phyloP scores from a whole-genome alignment of 2,113 vertebrate species.

The Alosa alosa region DNA sequence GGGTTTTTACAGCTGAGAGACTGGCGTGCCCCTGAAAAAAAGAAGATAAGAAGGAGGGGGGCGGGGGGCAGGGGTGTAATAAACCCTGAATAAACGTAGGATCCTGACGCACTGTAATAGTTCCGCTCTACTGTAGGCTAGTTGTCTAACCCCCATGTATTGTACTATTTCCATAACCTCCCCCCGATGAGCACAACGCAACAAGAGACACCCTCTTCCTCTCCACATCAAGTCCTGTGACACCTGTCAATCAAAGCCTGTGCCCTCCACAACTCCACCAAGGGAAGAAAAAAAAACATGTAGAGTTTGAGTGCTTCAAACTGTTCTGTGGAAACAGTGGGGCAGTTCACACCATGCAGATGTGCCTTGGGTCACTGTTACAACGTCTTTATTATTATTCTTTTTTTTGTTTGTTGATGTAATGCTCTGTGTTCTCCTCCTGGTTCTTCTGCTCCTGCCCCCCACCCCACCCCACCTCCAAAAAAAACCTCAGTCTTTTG shows the following conservation, averaged over 20 bases:
- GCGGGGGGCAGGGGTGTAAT: background rate
- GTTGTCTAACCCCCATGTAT: background rate
- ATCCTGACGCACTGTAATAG: background rate
- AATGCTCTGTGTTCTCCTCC: slow-evolving; percentile 29
- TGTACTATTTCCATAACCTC: background rate
- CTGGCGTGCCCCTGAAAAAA: background rate
- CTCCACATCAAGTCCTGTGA: background rate
- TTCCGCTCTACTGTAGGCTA: background rate
- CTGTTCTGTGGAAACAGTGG: slow-evolving; percentile 56
- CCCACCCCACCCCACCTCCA: background rate
- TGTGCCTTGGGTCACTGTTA: slow-evolving; percentile 73
- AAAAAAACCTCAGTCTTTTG: background rate
- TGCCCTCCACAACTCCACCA: background rate
- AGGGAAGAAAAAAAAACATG: background rate
- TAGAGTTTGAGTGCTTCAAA: slow-evolving; percentile 30
- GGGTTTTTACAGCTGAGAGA: background rate
- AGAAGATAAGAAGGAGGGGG: background rate
- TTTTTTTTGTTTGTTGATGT: slow-evolving; percentile 50
- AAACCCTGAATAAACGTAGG: background rate
- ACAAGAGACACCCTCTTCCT: slow-evolving; percentile 19
- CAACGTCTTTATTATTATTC: slow-evolving; percentile 55
- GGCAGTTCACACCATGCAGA: slow-evolving; percentile 70
- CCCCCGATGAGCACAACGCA: slow-evolving; percentile 43
- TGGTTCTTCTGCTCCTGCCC: background rate
- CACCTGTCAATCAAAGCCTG: slow-evolving; percentile 3